Evolutionary conservation across 2,797 vertebrate genomes (phyloP), one percentile per base, ranked within the genome.

Genomic region (Eupleurogrammus muticus): DNA sequence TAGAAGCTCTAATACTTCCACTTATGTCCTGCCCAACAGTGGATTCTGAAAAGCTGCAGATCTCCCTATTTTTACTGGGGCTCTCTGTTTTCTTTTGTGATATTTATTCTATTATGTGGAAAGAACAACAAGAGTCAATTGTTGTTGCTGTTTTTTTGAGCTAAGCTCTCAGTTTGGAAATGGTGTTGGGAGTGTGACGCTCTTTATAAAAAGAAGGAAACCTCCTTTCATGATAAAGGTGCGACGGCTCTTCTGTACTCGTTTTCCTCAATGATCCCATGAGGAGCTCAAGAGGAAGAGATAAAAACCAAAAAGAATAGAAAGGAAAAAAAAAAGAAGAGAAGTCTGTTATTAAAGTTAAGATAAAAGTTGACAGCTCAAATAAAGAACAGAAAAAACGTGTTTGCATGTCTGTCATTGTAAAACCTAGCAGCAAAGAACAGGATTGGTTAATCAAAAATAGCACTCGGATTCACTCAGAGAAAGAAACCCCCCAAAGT

Each of bases 31-130:
- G 46, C 71, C 84, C 75, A 12, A 36, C 44, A 42, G 87, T 55
- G 0, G 1, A n/a, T 72, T 49, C 67, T 80, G 62, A 66, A 19
- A 76, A 57, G 55, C 67, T 48, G 24, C 51, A 56, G 44, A 54
- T 68, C 34, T 70, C 14, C 51, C 74, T 52, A 57, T 71, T 75
- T 67, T 79, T 49, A 65, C 16, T 16, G 21, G 34, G n/a, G 40
- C 63, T 42, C 5, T 16, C n/a, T 42, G 40, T 23, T 81, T 83
- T 81, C 71, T 84, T n/a, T 61, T 81, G 49, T 70, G 62, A 77
- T 66, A 75, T 83, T 73, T 66, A 57, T 79, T 74, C 48, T 53
- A 72, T 79, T 75, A 44, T 66, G 5, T 53, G 24, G 16, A 38
- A n/a, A n/a, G 58, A 28, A 28, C 57, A 59, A 65, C 47, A n/a